Conservation (phyloP, 2,797 vertebrate species). For the Thunnus albacares region DNA sequence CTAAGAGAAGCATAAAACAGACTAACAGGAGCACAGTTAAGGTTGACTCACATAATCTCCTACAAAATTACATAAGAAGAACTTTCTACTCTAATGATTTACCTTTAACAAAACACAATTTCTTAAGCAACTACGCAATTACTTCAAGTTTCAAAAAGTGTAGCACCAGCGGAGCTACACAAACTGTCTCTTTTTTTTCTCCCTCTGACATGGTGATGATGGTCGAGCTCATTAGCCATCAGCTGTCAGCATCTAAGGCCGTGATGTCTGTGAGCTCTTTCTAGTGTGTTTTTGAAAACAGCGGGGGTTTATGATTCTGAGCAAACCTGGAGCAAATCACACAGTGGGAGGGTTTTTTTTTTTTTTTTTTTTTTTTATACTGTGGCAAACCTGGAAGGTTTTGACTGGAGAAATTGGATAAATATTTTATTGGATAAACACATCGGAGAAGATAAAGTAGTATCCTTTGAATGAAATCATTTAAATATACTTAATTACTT, state of each 20-base stretch:
- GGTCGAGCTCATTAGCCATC: slow-evolving; percentile 72
- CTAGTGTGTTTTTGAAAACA: slow-evolving; percentile 58
- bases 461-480: slow-evolving; percentile 36
- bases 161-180: slow-evolving; percentile 23
- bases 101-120: background rate
- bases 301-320: slow-evolving; percentile 54
- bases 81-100: too few relatives aligned
- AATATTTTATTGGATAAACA: slow-evolving; percentile 23
- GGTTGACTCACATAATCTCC: too few relatives aligned
- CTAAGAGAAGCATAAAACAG: too few relatives aligned
- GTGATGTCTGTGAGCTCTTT: slow-evolving; percentile 42
- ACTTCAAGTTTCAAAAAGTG: slow-evolving; percentile 10
- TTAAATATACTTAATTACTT: slow-evolving; percentile 22
- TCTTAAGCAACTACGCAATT: slow-evolving; percentile 13
- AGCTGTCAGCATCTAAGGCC: slow-evolving; percentile 59
- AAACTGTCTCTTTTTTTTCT: slow-evolving; percentile 3
- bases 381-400: slow-evolving; percentile 45
- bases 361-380: slow-evolving; percentile 5
- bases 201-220: slow-evolving; percentile 38
- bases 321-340: slow-evolving; percentile 65
- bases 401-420: slow-evolving; percentile 13
- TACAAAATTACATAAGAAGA: too few relatives aligned
- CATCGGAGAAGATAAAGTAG: background rate
- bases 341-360: slow-evolving; percentile 45
- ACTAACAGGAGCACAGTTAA: too few relatives aligned